Percentiles rank a stretch among this genome's conserved stretches.
phyloP scores from a whole-genome alignment of 2,113 vertebrate species.

The Dolichotis patagonum region DNA sequence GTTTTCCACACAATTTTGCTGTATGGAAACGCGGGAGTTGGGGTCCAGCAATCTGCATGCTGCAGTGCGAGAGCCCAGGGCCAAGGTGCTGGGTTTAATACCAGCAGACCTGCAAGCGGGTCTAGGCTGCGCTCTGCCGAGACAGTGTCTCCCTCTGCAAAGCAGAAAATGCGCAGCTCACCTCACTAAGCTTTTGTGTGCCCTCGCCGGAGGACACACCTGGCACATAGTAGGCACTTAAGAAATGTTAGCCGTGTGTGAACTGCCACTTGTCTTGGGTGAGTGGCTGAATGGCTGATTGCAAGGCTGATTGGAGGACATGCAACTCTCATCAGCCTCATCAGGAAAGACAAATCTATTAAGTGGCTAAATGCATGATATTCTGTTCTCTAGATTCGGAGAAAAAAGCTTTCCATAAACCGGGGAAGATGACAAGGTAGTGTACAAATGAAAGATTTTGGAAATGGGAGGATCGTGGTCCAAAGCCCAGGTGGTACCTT shows the following conservation, averaged over 20 bases:
- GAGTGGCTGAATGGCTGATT: conserved; percentile 65
- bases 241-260: conserved; percentile 3
- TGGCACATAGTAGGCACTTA: conserved; percentile 71
- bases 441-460: not conserved
- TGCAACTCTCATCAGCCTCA: conserved; percentile 64
- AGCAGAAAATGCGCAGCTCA: not conserved
- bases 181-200: not conserved
- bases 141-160: too few relatives aligned
- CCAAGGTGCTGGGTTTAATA: accelerated
- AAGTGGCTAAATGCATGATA: conserved; percentile 25
- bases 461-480: not conserved
- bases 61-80: accelerated
- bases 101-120: not conserved
- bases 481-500: not conserved
- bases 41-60: not conserved
- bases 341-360: conserved; percentile 66
- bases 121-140: accelerated
- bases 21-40: too few relatives aligned
- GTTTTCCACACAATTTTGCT: not conserved
- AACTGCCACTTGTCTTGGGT: conserved; percentile 61
- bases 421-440: not conserved
- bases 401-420: not conserved
- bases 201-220: not conserved
- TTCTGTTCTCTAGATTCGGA: not conserved
- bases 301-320: conserved; percentile 62